phyloP scores from a whole-genome alignment of 2,113 vertebrate species.

The Crotophaga sulcirostris region DNA sequence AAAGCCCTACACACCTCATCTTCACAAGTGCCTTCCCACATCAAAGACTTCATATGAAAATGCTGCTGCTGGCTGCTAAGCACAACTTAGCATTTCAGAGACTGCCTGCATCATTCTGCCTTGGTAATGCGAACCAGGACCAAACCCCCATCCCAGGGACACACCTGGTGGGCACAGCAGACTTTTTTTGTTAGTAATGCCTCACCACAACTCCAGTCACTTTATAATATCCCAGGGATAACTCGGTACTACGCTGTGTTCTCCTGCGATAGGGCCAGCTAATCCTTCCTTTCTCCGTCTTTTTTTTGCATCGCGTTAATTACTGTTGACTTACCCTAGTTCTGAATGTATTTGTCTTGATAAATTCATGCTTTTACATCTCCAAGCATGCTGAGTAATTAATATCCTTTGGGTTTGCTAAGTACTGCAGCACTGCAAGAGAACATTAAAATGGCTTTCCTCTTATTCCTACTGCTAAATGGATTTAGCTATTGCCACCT shows the following conservation, averaged over 20 bases:
- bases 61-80: not conserved
- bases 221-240: not conserved
- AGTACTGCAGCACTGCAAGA: conserved; percentile 48
- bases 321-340: conserved; percentile 66
- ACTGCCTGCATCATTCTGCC: not conserved
- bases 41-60: not conserved
- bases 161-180: not conserved
- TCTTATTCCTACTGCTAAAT: conserved; percentile 73
- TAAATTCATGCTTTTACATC: conserved; percentile 69
- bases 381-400: conserved; percentile 71
- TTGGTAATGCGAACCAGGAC: not conserved
- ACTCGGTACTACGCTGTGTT: not conserved
- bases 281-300: not conserved
- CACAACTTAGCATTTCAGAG: conserved; percentile 6
- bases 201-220: not conserved
- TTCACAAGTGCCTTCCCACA: not conserved
- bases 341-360: conserved; percentile 56
- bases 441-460: conserved; percentile 70
- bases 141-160: not conserved
- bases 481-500: conserved; percentile 72
- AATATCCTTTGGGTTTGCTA: conserved; percentile 73
- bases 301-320: conserved; percentile 5
- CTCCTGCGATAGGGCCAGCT: not conserved
- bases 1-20: not conserved
- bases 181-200: not conserved